Percentiles rank a stretch among this genome's conserved stretches.
These are phyloP conservation scores for Baronia brevicornis DNA, from an alignment of 2,888 invertebrate genomes.

Conservation along the genomic window DNA sequence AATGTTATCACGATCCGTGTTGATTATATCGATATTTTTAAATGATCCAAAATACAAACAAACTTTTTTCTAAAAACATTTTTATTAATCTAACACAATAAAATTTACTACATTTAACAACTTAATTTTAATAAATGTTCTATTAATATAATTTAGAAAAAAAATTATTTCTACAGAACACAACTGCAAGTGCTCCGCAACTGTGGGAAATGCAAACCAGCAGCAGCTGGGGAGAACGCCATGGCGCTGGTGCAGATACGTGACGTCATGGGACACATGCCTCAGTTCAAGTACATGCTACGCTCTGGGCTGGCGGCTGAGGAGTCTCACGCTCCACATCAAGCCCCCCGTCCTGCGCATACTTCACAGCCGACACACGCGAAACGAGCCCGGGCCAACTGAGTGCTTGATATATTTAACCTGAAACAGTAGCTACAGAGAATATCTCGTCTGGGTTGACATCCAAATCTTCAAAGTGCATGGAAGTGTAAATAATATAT, in stretches of 20 bases:
- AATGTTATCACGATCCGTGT: no score
- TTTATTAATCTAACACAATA: no score
- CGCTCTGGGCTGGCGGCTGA: conserved; percentile 57
- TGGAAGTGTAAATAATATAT: no score
- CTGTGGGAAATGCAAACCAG: conserved; percentile 81
- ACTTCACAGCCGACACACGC: conserved; percentile 30
- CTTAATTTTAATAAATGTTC: no score
- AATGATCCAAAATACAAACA: no score
- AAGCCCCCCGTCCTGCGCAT: conserved; percentile 26
- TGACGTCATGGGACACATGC: conserved; percentile 89
- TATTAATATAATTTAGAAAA: no score
- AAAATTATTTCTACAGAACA: conserved; percentile 56
- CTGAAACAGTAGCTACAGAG: background rate
- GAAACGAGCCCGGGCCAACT: conserved; percentile 49
- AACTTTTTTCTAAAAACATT: no score
- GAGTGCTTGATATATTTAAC: conserved; percentile 19
- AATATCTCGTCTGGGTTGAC: background rate
- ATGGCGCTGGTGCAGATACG: conserved; percentile 88
- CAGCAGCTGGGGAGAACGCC: conserved; percentile 80
- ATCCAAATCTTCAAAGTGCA: no score
- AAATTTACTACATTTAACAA: no score
- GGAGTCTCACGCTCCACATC: conserved; percentile 31
- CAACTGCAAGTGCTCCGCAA: conserved; percentile 86
- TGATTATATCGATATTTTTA: no score
- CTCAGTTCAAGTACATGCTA: conserved; percentile 91